Evolutionary conservation across 2,888 invertebrate genomes (phyloP).

Genomic region (Drosophila mimica): DNA sequence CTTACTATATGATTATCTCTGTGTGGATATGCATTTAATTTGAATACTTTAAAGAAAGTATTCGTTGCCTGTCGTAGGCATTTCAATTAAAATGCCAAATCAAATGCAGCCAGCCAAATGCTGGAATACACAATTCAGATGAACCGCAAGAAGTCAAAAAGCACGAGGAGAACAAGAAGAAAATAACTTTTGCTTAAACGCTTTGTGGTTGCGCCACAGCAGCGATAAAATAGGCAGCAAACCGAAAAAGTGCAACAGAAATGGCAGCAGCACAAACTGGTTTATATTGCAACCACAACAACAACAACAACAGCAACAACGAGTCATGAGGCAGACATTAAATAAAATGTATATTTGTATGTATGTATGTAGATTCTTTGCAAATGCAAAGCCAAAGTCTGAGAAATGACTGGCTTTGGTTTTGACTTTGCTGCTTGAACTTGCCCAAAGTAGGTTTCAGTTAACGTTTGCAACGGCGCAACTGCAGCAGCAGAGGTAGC

Average conservation of each 20-base stretch:
- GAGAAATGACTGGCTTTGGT: slow-evolving; percentile 28
- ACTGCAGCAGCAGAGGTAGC: slow-evolving; percentile 13
- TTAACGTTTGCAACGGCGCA: slow-evolving; percentile 46
- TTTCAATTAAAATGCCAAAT: slow-evolving; percentile 72
- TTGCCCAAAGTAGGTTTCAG: slow-evolving; percentile 56
- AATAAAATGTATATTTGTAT: slow-evolving; percentile 8
- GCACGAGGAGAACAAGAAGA: slow-evolving; percentile 9
- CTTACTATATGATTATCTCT: not conserved
- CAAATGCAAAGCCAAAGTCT: slow-evolving; percentile 30
- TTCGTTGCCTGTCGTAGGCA: slow-evolving; percentile 53
- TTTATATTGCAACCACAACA: slow-evolving; percentile 62
- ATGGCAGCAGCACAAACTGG: slow-evolving; percentile 57
- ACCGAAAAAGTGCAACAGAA: slow-evolving; percentile 29
- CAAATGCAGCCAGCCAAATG: slow-evolving; percentile 38
- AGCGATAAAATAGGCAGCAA: slow-evolving; percentile 13
- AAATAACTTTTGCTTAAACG: slow-evolving; percentile 64
- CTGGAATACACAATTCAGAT: slow-evolving; percentile 37
- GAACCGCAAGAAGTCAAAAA: slow-evolving; percentile 53
- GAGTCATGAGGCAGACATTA: slow-evolving; percentile 18
- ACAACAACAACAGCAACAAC: slow-evolving; percentile 12
- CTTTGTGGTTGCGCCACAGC: slow-evolving; percentile 60
- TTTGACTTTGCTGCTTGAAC: slow-evolving; percentile 68
- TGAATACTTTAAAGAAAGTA: slow-evolving; percentile 62
- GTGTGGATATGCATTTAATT: slow-evolving; percentile 60
- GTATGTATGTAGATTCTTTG: slow-evolving; percentile 39